Evolutionary conservation across 2,888 invertebrate genomes (phyloP).

Genomic region (Fabriciana adippe): DNA sequence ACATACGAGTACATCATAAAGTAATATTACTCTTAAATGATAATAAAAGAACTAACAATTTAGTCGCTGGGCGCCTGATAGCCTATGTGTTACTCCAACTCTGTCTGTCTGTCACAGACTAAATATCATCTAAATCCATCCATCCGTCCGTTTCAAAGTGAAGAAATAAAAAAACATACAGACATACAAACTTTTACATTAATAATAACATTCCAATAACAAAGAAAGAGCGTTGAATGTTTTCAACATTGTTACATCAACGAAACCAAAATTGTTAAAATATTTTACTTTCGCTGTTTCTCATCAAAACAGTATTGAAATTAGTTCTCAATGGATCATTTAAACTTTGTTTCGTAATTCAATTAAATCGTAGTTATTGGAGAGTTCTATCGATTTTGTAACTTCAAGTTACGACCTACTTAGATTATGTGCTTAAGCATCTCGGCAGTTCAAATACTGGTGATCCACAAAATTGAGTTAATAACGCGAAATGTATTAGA

Average conservation of each 20-base stretch:
- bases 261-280: conserved; percentile 11
- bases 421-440: too few species aligned
- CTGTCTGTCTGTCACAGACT: too few species aligned
- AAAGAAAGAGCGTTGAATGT: neutral
- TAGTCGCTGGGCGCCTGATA: too few species aligned
- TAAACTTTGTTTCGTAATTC: conserved; percentile 17
- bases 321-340: conserved; percentile 7
- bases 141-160: neutral
- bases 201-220: conserved; percentile 4
- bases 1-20: too few species aligned
- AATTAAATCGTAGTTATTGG: conserved; percentile 6
- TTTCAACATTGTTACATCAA: conserved; percentile 2
- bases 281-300: conserved; percentile 11
- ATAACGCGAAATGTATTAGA: too few species aligned
- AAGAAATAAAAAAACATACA: neutral
- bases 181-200: conserved; percentile 1
- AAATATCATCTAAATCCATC: too few species aligned
- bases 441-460: too few species aligned
- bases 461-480: too few species aligned
- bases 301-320: conserved; percentile 4
- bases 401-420: neutral
- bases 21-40: too few species aligned
- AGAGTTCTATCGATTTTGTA: conserved; percentile 4
- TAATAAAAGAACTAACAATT: too few species aligned
- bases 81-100: too few species aligned